These are phyloP conservation scores for Triplophysa yarkandensis DNA, from an alignment of 2,797 vertebrate species.

Conservation along the genomic window DNA sequence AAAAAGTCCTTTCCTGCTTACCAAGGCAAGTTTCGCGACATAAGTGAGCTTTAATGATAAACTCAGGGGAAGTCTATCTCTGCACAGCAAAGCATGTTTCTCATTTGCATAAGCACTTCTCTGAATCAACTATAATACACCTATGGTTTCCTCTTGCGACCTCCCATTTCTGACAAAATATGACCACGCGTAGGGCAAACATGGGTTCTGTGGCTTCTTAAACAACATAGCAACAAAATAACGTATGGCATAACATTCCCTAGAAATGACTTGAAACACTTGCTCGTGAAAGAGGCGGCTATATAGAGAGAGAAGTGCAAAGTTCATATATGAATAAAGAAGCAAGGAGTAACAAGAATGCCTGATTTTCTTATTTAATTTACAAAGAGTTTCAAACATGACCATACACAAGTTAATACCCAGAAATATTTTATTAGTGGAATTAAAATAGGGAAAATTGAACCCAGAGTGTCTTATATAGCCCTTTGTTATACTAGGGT, in stretches of 20 bases:
- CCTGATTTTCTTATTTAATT: not conserved
- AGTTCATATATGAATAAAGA: conserved; percentile 29
- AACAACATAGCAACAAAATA: not conserved
- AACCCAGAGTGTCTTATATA: too few relatives aligned
- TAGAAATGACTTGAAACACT: too few relatives aligned
- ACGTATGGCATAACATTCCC: too few relatives aligned
- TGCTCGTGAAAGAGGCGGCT: conserved; percentile 18
- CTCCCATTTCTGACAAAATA: conserved; percentile 27
- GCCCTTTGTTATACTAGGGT: too few relatives aligned
- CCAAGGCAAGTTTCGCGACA: not conserved
- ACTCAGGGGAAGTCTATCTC: conserved; percentile 46
- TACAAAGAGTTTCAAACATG: not conserved
- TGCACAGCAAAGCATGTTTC: conserved; percentile 33
- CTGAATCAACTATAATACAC: conserved; percentile 31
- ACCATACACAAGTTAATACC: not conserved
- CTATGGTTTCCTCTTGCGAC: conserved; percentile 40
- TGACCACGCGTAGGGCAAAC: not conserved
- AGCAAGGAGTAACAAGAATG: not conserved
- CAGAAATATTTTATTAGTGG: not conserved
- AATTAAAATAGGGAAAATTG: not conserved
- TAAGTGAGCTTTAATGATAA: conserved; percentile 40
- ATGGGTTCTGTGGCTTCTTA: conserved; percentile 26
- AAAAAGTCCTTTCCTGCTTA: conserved; percentile 44
- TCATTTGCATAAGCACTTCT: conserved; percentile 48
- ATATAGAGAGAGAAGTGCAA: conserved; percentile 47